These are phyloP conservation scores for Cheilosia grossa DNA, from an alignment of 2,888 invertebrate genomes.

Conservation along the genomic window DNA sequence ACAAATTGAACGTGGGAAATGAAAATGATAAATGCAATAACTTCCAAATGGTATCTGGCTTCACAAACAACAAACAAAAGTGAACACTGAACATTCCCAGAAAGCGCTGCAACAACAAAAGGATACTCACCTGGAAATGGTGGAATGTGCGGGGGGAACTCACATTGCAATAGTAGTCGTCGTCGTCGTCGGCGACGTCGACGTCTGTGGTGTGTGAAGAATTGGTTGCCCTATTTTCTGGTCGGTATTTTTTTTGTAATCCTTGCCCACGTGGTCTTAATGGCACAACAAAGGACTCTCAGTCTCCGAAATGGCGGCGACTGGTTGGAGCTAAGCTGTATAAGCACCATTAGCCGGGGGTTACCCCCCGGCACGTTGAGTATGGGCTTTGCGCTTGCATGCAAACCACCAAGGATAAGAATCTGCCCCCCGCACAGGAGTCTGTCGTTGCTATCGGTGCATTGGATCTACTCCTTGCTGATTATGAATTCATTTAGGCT, in stretches of 20 bases:
- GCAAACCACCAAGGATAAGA: conserved; percentile 36
- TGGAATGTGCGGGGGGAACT: conserved; percentile 11
- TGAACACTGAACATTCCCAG: conserved; percentile 39
- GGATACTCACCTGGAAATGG: conserved; percentile 56
- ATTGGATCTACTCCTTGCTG: conserved; percentile 52
- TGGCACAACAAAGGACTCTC: conserved; percentile 71
- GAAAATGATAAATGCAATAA: conserved; percentile 75
- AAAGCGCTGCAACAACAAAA: conserved; percentile 29
- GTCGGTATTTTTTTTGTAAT: conserved; percentile 13
- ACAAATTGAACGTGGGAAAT: conserved; percentile 64
- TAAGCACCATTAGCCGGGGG: conserved; percentile 69
- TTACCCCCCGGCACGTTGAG: conserved; percentile 8
- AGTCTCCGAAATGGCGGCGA: conserved; percentile 64
- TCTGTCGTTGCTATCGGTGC: conserved; percentile 13
- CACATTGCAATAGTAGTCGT: conserved; percentile 14
- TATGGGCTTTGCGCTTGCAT: conserved; percentile 38
- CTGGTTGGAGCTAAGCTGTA: conserved; percentile 40
- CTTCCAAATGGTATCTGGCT: conserved; percentile 74
- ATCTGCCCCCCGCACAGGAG: conserved; percentile 7
- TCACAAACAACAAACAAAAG: conserved; percentile 59
- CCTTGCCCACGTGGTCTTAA: conserved; percentile 65
- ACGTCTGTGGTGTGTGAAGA: conserved; percentile 34
- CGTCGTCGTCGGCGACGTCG: conserved; percentile 17
- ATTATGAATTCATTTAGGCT: conserved; percentile 72
- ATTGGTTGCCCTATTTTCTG: conserved; percentile 36